These are phyloP conservation scores for Trachelus stipa DNA, from an alignment of 2,888 invertebrate genomes.

Conservation along the genomic window DNA sequence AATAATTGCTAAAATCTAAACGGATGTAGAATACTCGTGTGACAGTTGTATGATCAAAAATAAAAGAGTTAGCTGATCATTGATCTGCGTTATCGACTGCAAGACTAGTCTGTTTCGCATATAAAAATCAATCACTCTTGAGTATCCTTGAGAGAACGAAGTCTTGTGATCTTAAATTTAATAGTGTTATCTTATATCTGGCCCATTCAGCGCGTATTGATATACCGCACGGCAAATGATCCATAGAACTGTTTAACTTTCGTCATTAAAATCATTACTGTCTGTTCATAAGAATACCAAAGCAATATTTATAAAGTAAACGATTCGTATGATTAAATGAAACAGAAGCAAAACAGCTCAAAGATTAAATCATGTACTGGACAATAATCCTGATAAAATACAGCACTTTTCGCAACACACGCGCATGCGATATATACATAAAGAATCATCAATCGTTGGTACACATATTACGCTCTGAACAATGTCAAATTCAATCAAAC, in stretches of 20 bases:
- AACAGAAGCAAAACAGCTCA: background rate
- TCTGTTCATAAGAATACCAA: background rate
- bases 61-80: background rate
- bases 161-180: background rate
- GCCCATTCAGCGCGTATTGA: background rate
- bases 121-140: background rate
- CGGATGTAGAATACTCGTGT: background rate
- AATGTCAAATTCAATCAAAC: background rate
- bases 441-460: background rate
- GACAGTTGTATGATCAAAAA: background rate
- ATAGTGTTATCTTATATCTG: background rate
- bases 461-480: background rate
- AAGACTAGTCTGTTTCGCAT: background rate
- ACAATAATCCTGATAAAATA: background rate
- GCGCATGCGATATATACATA: background rate
- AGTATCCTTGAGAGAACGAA: background rate
- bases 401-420: background rate
- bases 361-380: background rate
- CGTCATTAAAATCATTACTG: background rate
- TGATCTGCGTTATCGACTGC: background rate
- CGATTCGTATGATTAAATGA: background rate
- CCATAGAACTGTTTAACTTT: background rate
- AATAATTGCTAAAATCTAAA: background rate
- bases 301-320: background rate
- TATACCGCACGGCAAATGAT: background rate